These are phyloP conservation scores for Eumerus sabulonum DNA, from an alignment of 2,888 invertebrate species.

Conservation along the genomic window DNA sequence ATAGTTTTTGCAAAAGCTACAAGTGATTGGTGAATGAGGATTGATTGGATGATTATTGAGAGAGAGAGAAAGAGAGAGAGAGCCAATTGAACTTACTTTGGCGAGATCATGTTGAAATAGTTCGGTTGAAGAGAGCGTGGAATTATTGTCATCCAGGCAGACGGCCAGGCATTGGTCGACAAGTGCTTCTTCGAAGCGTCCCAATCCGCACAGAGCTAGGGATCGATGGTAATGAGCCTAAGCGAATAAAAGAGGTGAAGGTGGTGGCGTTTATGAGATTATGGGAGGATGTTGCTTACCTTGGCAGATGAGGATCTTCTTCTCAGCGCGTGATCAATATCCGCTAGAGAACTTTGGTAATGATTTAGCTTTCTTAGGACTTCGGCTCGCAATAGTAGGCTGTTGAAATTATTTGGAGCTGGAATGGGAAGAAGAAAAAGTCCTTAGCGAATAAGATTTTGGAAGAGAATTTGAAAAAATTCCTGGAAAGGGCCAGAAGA, in stretches of 20 bases:
- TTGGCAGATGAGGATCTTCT: slow-evolving; percentile 85
- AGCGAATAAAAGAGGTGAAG: neutral
- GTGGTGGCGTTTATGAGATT: slow-evolving; percentile 16
- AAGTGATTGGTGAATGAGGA: neutral
- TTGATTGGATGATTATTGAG: slow-evolving; percentile 10
- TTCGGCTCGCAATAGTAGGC: slow-evolving; percentile 83
- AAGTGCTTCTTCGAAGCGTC: slow-evolving; percentile 80
- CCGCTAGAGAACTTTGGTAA: slow-evolving; percentile 83
- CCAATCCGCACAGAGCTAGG: slow-evolving; percentile 80
- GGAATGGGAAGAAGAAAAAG: slow-evolving; percentile 74
- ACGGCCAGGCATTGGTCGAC: slow-evolving; percentile 80
- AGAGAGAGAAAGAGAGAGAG: neutral
- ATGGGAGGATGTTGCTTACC: slow-evolving; percentile 77
- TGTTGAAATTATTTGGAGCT: slow-evolving; percentile 84
- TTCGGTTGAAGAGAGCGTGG: slow-evolving; percentile 76
- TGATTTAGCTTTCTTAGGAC: slow-evolving; percentile 82
- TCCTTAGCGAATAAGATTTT: no score
- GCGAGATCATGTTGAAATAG: slow-evolving; percentile 78
- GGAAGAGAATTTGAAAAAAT: neutral
- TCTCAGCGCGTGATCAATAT: slow-evolving; percentile 83
- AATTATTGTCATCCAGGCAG: slow-evolving; percentile 78
- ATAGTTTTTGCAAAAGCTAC: slow-evolving; percentile 76
- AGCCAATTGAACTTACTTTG: slow-evolving; percentile 73
- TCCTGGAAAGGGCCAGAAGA: no score
- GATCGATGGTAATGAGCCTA: slow-evolving; percentile 81